Evolutionary conservation across 2,888 invertebrate genomes (phyloP).

Genomic region (Standfussiana lucernea): DNA sequence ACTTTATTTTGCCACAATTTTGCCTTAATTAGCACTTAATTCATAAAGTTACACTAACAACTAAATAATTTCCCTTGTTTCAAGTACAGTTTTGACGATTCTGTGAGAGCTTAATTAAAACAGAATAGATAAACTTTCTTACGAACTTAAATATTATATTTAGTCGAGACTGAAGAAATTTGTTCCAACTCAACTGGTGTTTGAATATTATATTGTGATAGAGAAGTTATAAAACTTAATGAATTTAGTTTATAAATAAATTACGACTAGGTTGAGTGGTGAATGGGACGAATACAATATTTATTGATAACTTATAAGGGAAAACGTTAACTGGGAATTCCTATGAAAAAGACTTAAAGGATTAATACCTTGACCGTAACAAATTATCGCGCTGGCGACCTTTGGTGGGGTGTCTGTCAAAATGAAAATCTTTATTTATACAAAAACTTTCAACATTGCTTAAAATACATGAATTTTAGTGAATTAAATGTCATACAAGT

Average conservation of each 20-base stretch:
- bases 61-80: background rate
- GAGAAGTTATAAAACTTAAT: slow-evolving; percentile 12
- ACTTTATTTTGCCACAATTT: background rate
- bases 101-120: slow-evolving; percentile 22
- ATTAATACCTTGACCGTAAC: background rate
- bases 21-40: background rate
- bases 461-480: too few relatives aligned
- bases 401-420: background rate
- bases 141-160: slow-evolving; percentile 17
- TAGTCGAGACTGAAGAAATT: slow-evolving; percentile 23
- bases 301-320: background rate
- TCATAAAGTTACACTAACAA: background rate
- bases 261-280: background rate
- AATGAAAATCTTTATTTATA: too few relatives aligned
- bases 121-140: slow-evolving; percentile 8
- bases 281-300: background rate
- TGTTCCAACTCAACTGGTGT: background rate
- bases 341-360: background rate
- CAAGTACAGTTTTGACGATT: slow-evolving; percentile 1
- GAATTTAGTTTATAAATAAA: background rate
- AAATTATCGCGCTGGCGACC: background rate
- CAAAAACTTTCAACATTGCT: too few relatives aligned
- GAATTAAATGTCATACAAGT: too few relatives aligned
- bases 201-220: slow-evolving; percentile 5
- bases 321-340: background rate